Conservation (phyloP, 2,888 invertebrate genomes). For the Nemurella pictetii region DNA sequence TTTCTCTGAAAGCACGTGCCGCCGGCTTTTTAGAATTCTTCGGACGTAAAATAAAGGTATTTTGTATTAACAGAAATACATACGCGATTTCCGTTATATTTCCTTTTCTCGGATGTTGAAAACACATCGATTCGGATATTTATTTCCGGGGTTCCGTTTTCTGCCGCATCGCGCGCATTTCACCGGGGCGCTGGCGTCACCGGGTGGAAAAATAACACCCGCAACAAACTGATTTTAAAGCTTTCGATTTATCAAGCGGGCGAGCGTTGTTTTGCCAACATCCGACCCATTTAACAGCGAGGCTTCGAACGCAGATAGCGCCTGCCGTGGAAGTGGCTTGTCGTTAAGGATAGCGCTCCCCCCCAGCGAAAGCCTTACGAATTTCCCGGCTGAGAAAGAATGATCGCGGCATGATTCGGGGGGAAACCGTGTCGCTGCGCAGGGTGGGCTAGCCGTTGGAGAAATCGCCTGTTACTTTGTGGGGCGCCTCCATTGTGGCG, state of each 20-base stretch:
- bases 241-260: background rate
- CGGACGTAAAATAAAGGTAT: background rate
- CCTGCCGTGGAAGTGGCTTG: background rate
- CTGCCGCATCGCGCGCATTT: background rate
- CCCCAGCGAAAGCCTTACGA: background rate
- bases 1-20: background rate
- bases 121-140: too few relatives aligned
- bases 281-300: background rate
- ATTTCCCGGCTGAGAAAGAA: background rate
- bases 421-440: background rate
- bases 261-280: background rate
- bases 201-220: background rate
- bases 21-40: background rate
- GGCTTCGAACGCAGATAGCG: background rate
- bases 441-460: background rate
- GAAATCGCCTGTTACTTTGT: background rate
- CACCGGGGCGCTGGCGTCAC: background rate
- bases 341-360: background rate
- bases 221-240: slow-evolving; percentile 9
- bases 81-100: too few relatives aligned
- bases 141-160: background rate
- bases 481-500: background rate
- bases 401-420: background rate
- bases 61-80: too few relatives aligned
- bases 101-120: too few relatives aligned